Evolutionary conservation across 2,113 vertebrate species (phyloP).

Genomic region (Sylvilagus bachmani): DNA sequence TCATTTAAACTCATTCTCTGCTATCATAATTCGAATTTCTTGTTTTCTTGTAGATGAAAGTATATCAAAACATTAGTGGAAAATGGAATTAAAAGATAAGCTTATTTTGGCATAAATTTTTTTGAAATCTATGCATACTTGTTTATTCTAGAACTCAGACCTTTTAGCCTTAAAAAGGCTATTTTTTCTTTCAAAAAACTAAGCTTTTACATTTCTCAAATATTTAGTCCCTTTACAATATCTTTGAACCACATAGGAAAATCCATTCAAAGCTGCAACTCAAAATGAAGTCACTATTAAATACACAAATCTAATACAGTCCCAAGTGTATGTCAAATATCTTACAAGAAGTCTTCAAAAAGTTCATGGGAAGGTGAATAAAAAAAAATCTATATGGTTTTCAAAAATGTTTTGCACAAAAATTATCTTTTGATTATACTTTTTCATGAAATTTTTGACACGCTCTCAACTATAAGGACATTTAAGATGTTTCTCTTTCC

Average conservation of each 20-base stretch:
- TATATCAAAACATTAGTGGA: too few relatives aligned
- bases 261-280: conserved; percentile 17
- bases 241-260: conserved; percentile 40
- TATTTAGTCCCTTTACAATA: not conserved
- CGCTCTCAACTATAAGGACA: not conserved
- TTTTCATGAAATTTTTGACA: too few relatives aligned
- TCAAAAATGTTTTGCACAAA: too few relatives aligned
- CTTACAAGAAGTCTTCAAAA: too few relatives aligned
- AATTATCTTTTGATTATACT: too few relatives aligned
- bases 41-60: not conserved
- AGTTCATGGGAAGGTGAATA: too few relatives aligned
- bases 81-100: too few relatives aligned
- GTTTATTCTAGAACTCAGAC: conserved; percentile 4
- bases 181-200: not conserved
- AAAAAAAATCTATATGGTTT: too few relatives aligned
- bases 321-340: not conserved
- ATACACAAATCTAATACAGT: conserved; percentile 62
- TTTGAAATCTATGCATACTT: not conserved
- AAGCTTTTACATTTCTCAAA: conserved; percentile 50
- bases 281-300: conserved; percentile 26
- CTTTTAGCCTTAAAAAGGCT: not conserved
- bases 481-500: conserved; percentile 71
- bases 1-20: not conserved
- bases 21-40: not conserved
- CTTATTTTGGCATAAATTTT: too few relatives aligned